Base-by-base conservation (phyloP, 2,113 vertebrate genomes). In the Nycticryphes semicollaris region DNA sequence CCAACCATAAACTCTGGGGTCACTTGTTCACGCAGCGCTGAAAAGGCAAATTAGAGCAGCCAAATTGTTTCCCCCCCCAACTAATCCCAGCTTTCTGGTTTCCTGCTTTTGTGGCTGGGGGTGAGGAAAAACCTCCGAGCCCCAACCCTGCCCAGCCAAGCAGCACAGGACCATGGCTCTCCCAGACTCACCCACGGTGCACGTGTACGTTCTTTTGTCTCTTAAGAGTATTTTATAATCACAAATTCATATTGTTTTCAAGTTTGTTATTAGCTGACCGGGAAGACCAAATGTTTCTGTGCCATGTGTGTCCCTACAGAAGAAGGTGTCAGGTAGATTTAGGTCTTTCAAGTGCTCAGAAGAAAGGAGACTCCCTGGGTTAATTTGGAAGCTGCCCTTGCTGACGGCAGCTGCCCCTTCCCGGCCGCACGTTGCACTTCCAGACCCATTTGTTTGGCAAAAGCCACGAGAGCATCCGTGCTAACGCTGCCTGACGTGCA, bases 321-420 rank as follows among this genome's bases (percentile, higher is more conserved):
- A 94, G 95, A 92, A 95, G 86, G 94, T 94, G 94, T 95, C 96
- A 96, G 89, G 81, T 30, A 70, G 90, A 94, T 96, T 97, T 93
- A 63, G 89, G 57, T 68, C 96, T 70, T 94, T 89, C 56, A 69
- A 78, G 77, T 20, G 48, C 50, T 88, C 54, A 82, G 91, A 90
- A 92, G 85, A 73, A 87, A 87, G 76, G 77, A 93, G 84, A 84
- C 81, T 86, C 89, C 85, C 22, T 9, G 73, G 91, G 89, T 95
- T 93, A 88, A 96, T 92, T 84, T 93, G 84, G 94, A 94, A 88
- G 73, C 91, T 90, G 93, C 89, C 80, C 80, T 96, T 84, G 81
- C 83, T 86, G 89, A 59, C 57, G 90, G 93, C 94, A 93, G 92
- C 97, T 97, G 97, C 91, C 89, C 74, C 68, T 91, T 87, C 63